Conservation (phyloP, 1,140 invertebrate species). For the Gonioctena quinquepunctata region DNA sequence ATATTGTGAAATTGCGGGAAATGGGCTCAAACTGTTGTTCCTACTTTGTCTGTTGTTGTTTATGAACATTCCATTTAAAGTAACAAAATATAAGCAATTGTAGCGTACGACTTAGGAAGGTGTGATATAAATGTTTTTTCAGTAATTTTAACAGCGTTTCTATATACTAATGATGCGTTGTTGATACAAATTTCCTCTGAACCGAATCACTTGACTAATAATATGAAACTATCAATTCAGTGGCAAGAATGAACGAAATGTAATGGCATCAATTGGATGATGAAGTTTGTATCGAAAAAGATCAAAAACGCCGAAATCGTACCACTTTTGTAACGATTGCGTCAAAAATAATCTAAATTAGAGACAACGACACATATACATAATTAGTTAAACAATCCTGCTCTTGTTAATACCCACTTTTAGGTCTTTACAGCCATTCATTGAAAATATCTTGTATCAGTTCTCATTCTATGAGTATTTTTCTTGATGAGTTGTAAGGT, state of each 20-base stretch:
- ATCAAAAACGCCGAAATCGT: slow-evolving; percentile 26
- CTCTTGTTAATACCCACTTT: slow-evolving; percentile 30
- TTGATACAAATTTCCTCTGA: neutral
- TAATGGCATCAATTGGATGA: too few species aligned
- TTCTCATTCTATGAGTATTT: slow-evolving; percentile 3
- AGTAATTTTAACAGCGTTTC: slow-evolving; percentile 12
- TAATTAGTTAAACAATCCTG: slow-evolving; percentile 25
- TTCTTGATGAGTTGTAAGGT: slow-evolving; percentile 13
- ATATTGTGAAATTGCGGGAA: neutral
- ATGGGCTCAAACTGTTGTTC: slow-evolving; percentile 32
- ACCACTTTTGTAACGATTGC: slow-evolving; percentile 34
- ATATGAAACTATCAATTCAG: too few species aligned
- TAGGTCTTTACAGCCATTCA: slow-evolving; percentile 16
- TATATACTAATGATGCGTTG: neutral
- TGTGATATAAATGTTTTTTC: slow-evolving; percentile 43
- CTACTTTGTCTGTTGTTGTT: slow-evolving; percentile 38
- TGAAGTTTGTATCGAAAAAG: neutral
- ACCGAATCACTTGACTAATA: too few species aligned
- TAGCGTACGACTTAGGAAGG: slow-evolving; percentile 47
- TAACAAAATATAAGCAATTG: slow-evolving; percentile 45
- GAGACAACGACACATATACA: slow-evolving; percentile 55
- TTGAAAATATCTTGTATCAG: neutral
- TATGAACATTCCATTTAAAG: slow-evolving; percentile 14
- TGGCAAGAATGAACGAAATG: too few species aligned
- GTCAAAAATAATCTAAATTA: slow-evolving; percentile 40